Percentiles rank a stretch among this genome's conserved stretches.
These are phyloP conservation scores for Arctia plantaginis DNA, from an alignment of 2,888 invertebrate species.

Conservation along the genomic window DNA sequence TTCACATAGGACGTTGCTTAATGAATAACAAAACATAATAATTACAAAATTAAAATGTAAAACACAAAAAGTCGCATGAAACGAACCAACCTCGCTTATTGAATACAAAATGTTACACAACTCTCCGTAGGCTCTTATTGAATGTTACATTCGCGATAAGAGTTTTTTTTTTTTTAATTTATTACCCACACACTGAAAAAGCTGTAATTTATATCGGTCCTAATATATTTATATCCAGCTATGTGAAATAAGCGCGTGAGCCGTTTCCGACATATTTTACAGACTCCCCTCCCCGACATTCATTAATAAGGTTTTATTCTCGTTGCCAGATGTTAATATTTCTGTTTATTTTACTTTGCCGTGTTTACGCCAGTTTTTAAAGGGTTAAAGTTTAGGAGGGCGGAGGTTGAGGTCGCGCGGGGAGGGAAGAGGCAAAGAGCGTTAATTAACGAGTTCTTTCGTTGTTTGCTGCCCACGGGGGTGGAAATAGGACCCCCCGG, in stretches of 20 bases:
- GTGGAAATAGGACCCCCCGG: constrained; percentile 43
- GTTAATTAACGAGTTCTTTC: constrained; percentile 54
- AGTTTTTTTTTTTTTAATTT: constrained; percentile 45
- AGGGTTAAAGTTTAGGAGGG: constrained; percentile 44
- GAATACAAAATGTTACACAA: constrained; percentile 1
- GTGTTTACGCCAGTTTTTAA: constrained; percentile 54
- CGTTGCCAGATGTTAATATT: constrained; percentile 55
- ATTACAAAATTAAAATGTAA: too few species aligned
- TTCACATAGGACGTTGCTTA: neutral
- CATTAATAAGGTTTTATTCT: constrained; percentile 54
- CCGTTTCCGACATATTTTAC: constrained; percentile 37
- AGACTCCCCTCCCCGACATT: constrained; percentile 28
- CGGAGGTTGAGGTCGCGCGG: constrained; percentile 14
- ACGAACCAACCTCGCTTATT: neutral
- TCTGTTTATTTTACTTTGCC: constrained; percentile 55
- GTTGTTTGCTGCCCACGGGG: constrained; percentile 43
- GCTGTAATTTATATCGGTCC: constrained; percentile 46
- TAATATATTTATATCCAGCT: constrained; percentile 34
- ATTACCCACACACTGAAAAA: constrained; percentile 38
- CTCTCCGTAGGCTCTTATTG: constrained; percentile 14
- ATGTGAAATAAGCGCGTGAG: constrained; percentile 46
- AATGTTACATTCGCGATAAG: constrained; percentile 40
- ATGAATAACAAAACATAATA: neutral
- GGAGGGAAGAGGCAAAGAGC: constrained; percentile 32
- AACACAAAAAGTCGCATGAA: neutral